Percentiles rank a stretch among this genome's conserved stretches.
phyloP scores from a whole-genome alignment of 2,797 vertebrate species.

The Rhodeus uyekii region DNA sequence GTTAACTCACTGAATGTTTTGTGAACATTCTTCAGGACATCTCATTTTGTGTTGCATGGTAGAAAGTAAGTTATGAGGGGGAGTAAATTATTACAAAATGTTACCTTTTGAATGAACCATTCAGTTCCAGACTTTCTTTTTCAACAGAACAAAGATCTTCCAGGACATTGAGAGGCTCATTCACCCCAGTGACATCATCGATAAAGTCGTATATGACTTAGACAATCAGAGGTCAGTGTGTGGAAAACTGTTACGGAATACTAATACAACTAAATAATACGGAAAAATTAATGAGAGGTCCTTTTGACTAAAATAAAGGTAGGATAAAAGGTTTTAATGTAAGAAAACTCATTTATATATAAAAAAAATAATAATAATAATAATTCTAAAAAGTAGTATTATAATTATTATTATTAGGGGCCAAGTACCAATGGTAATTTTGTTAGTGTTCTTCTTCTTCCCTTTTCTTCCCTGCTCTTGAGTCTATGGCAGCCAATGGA shows the following conservation, averaged over 20 bases:
- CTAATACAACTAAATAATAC: no score
- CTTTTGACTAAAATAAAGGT: background rate
- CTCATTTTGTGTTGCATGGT: background rate
- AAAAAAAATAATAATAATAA: no score
- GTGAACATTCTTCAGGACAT: background rate
- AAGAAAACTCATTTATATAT: background rate
- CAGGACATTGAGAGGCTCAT: constrained; percentile 98
- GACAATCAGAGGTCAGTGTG: constrained; percentile 87
- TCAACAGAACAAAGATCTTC: constrained; percentile 90
- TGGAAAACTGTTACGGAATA: no score
- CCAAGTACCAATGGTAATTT: no score
- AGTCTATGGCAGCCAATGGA: no score
- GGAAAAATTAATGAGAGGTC: no score
- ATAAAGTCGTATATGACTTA: constrained; percentile 94
- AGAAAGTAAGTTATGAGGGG: background rate
- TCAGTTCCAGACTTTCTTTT: background rate
- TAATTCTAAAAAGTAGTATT: no score
- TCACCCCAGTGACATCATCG: constrained; percentile 91
- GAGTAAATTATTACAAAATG: background rate
- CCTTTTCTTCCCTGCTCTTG: no score
- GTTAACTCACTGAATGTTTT: background rate
- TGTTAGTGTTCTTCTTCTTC: no score
- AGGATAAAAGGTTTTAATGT: background rate
- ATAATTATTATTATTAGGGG: no score
- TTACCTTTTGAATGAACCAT: background rate